These are phyloP conservation scores for Campoplex capitator DNA, from an alignment of 2,888 invertebrate genomes.

Conservation along the genomic window DNA sequence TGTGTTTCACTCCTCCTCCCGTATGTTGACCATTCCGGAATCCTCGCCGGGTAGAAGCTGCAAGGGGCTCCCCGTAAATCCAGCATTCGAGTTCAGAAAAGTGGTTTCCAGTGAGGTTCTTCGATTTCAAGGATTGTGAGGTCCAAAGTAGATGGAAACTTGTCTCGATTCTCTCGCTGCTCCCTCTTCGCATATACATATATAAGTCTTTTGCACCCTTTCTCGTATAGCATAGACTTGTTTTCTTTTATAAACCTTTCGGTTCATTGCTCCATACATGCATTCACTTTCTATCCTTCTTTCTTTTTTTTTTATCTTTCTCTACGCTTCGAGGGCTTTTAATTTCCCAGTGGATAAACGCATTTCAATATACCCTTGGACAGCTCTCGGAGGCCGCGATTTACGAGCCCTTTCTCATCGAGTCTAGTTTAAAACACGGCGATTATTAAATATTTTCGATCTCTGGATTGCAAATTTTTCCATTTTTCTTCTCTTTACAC, in stretches of 20 bases:
- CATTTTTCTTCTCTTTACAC: constrained; percentile 5
- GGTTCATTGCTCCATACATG: constrained; percentile 58
- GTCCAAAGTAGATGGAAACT: constrained; percentile 65
- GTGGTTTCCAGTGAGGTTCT: constrained; percentile 64
- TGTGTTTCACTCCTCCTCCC: constrained; percentile 33
- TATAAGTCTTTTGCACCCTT: constrained; percentile 28
- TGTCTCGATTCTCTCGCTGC: constrained; percentile 62
- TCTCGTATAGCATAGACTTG: constrained; percentile 40
- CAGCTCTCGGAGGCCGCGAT: constrained; percentile 33
- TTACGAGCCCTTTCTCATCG: constrained; percentile 34
- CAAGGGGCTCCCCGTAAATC: constrained; percentile 11
- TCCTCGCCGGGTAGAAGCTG: constrained; percentile 19
- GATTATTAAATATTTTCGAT: not conserved
- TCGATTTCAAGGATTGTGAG: constrained; percentile 68
- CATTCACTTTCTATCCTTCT: constrained; percentile 57
- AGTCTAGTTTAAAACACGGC: constrained; percentile 35
- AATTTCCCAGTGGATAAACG: constrained; percentile 65
- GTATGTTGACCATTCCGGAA: constrained; percentile 29
- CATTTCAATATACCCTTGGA: constrained; percentile 60
- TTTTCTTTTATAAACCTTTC: constrained; percentile 57
- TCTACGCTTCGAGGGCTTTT: constrained; percentile 52
- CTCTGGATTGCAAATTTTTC: constrained; percentile 31
- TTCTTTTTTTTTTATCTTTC: constrained; percentile 8
- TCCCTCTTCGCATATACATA: constrained; percentile 41
- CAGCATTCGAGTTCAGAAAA: constrained; percentile 61